These are phyloP conservation scores for Ips typographus DNA, from an alignment of 1,140 invertebrate genomes.

Conservation along the genomic window DNA sequence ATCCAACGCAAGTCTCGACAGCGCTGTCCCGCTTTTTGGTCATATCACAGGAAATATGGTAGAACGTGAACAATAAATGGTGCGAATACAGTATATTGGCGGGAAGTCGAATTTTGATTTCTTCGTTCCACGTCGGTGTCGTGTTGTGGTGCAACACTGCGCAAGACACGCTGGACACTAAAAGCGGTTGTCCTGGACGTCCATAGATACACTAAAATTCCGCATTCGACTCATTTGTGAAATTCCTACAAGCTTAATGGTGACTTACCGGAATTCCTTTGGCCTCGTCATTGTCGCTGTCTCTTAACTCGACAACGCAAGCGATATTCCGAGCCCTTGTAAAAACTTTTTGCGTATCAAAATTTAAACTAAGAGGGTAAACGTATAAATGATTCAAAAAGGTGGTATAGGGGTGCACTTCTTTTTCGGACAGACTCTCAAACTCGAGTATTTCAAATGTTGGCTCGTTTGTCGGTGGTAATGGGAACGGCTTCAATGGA, in stretches of 20 bases:
- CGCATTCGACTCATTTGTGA: background rate
- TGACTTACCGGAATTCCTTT: constrained; percentile 65
- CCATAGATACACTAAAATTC: constrained; percentile 71
- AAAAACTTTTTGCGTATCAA: constrained; percentile 90
- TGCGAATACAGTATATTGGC: constrained; percentile 74
- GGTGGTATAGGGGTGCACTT: constrained; percentile 75
- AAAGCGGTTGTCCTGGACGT: constrained; percentile 63
- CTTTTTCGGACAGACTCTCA: constrained; percentile 67
- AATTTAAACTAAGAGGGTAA: constrained; percentile 82
- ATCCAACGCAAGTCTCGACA: constrained; percentile 86
- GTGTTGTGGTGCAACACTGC: constrained; percentile 80
- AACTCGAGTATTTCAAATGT: constrained; percentile 84
- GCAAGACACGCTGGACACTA: constrained; percentile 66
- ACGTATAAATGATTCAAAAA: constrained; percentile 89
- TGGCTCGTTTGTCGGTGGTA: constrained; percentile 70
- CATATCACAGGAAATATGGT: constrained; percentile 85
- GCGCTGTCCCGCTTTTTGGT: constrained; percentile 77
- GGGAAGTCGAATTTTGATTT: constrained; percentile 85
- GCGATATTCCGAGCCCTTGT: constrained; percentile 88
- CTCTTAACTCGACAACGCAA: constrained; percentile 81
- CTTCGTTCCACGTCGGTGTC: constrained; percentile 80
- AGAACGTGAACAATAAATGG: constrained; percentile 86
- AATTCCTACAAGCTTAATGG: too few species aligned
- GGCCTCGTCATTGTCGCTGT: constrained; percentile 72
- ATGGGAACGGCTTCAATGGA: constrained; percentile 78